Conservation (phyloP, 1,140 invertebrate species). For the Heliconius hewitsoni region DNA sequence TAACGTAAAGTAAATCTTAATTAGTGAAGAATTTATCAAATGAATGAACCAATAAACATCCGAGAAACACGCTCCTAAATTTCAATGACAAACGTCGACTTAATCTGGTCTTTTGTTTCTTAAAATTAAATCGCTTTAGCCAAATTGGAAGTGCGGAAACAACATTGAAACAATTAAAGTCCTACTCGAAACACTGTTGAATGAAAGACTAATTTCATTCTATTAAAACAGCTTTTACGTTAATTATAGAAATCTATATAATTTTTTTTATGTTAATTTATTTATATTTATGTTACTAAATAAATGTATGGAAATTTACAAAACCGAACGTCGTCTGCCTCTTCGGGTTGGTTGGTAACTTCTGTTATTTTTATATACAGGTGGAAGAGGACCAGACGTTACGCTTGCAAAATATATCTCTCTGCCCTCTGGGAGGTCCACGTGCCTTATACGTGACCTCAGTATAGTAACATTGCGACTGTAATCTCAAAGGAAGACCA, state of each 20-base stretch:
- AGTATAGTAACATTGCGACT: too few species aligned
- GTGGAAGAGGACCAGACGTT: too few species aligned
- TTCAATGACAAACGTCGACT: slow-evolving; percentile 54
- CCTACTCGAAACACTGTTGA: slow-evolving; percentile 38
- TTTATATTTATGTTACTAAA: neutral
- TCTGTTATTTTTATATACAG: too few species aligned
- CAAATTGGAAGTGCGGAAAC: slow-evolving; percentile 59
- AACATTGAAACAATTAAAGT: slow-evolving; percentile 45
- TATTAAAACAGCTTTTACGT: slow-evolving; percentile 24
- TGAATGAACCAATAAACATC: slow-evolving; percentile 29
- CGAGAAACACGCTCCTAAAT: slow-evolving; percentile 38
- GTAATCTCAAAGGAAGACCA: too few species aligned
- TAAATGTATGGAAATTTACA: too few species aligned
- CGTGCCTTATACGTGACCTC: too few species aligned
- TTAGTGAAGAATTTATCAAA: slow-evolving; percentile 30
- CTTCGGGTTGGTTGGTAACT: too few species aligned
- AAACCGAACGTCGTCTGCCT: too few species aligned
- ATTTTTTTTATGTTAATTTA: neutral
- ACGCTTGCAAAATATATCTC: too few species aligned
- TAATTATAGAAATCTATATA: slow-evolving; percentile 17
- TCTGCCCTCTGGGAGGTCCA: too few species aligned
- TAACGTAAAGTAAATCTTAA: neutral
- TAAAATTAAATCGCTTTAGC: slow-evolving; percentile 67
- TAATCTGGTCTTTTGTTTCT: slow-evolving; percentile 59
- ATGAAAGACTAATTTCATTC: slow-evolving; percentile 35